Evolutionary conservation across 1,140 invertebrate species (phyloP).

Genomic region (Drosophila yakuba): DNA sequence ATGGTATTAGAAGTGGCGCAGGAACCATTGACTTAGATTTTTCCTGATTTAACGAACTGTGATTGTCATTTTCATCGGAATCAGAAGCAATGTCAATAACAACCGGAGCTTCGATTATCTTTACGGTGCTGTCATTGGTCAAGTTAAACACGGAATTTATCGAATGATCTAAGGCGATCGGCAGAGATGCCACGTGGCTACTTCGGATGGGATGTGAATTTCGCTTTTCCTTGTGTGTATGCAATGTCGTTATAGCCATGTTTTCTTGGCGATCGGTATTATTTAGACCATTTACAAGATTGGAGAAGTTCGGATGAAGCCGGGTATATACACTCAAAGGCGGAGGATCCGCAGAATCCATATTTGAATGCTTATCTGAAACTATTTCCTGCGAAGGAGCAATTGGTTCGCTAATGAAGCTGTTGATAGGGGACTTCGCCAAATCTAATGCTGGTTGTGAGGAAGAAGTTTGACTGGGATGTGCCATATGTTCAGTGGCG

Average conservation of each 20-base stretch:
- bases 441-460: conserved; percentile 7
- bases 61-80: conserved; percentile 67
- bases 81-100: conserved; percentile 78
- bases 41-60: neutral
- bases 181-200: neutral
- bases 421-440: conserved; percentile 5
- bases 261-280: conserved; percentile 32
- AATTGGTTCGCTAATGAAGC: neutral
- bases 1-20: conserved; percentile 13
- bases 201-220: neutral
- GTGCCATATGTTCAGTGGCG: conserved; percentile 39
- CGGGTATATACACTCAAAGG: conserved; percentile 3
- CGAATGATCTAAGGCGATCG: conserved; percentile 49
- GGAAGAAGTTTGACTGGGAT: conserved; percentile 1
- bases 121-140: conserved; percentile 70
- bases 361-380: conserved; percentile 32
- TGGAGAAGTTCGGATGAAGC: conserved; percentile 56
- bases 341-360: conserved; percentile 25
- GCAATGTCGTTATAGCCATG: conserved; percentile 12
- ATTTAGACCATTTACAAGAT: conserved; percentile 36
- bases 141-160: conserved; percentile 45
- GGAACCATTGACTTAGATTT: conserved; percentile 6
- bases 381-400: conserved; percentile 20
- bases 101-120: conserved; percentile 51
- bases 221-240: neutral